Conservation (phyloP, 2,888 invertebrate species). For the Diarsia rubi region DNA sequence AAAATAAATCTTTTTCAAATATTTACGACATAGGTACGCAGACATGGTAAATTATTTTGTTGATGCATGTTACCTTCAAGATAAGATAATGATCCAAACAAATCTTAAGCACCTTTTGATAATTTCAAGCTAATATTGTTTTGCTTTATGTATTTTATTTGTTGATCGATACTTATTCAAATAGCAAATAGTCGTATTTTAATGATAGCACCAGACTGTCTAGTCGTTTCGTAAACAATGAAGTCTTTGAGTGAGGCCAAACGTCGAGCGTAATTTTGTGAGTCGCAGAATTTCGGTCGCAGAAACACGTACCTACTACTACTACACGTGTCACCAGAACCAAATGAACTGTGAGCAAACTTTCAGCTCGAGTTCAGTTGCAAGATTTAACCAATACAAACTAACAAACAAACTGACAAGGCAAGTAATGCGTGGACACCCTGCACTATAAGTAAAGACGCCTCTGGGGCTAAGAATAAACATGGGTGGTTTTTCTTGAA, state of each 20-base stretch:
- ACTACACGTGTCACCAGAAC: no score
- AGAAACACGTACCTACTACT: no score
- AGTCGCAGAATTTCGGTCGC: no score
- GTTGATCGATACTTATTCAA: constrained; percentile 7
- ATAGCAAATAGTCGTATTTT: neutral
- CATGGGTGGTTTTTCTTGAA: no score
- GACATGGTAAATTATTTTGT: constrained; percentile 33
- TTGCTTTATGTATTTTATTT: constrained; percentile 13
- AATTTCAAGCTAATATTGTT: constrained; percentile 20
- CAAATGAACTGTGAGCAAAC: no score
- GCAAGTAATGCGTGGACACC: no score
- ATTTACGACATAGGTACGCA: constrained; percentile 27
- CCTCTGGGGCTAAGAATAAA: no score
- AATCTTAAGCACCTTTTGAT: constrained; percentile 20
- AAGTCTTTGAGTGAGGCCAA: neutral
- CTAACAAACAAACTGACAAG: no score
- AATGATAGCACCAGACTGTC: neutral
- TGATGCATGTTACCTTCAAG: constrained; percentile 16
- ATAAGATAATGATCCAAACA: constrained; percentile 40
- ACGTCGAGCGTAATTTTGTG: no score
- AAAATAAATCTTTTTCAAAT: constrained; percentile 31
- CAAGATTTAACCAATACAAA: no score
- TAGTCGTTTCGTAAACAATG: constrained; percentile 1
- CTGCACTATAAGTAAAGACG: no score
- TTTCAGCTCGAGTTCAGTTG: no score